A percentile compares a stretch with the other conserved stretches of the same genome.
Conservation (phyloP, 2,113 vertebrate species). For the Heloderma charlesbogerti region DNA sequence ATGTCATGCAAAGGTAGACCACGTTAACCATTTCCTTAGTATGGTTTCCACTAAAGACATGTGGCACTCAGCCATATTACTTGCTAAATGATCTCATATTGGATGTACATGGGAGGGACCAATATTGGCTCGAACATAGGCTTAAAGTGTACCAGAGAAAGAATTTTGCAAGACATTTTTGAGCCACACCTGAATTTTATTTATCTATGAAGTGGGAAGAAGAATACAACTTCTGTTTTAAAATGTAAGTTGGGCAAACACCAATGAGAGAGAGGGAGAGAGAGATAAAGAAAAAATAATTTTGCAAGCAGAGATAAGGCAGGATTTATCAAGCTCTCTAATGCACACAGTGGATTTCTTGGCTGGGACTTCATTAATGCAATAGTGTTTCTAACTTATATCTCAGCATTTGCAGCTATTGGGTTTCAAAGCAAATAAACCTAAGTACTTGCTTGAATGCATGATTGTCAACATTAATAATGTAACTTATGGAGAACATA, state of each 20-base stretch:
- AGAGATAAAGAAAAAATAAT: not conserved
- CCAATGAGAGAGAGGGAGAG: too few species aligned
- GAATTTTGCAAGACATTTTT: not conserved
- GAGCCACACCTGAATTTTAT: not conserved
- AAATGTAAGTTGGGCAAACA: not conserved
- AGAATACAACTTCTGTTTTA: not conserved
- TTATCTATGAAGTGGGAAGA: conserved; percentile 5
- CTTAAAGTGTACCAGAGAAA: conserved; percentile 4
- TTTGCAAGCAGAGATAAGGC: not conserved
- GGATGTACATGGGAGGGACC: not conserved
- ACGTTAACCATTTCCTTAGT: not conserved
- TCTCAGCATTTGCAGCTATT: not conserved
- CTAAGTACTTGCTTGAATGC: not conserved
- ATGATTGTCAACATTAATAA: conserved; percentile 1
- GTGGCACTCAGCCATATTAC: not conserved
- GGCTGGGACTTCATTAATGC: not conserved
- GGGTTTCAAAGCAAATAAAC: not conserved
- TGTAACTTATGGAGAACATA: not conserved
- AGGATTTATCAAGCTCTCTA: not conserved
- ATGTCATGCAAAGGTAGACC: not conserved
- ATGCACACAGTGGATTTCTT: not conserved
- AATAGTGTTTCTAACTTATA: not conserved
- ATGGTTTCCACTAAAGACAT: not conserved
- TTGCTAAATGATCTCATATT: not conserved
- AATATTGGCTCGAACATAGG: not conserved